These are phyloP conservation scores for Sorex fumeus DNA, from an alignment of 2,113 vertebrate genomes.

Conservation along the genomic window DNA sequence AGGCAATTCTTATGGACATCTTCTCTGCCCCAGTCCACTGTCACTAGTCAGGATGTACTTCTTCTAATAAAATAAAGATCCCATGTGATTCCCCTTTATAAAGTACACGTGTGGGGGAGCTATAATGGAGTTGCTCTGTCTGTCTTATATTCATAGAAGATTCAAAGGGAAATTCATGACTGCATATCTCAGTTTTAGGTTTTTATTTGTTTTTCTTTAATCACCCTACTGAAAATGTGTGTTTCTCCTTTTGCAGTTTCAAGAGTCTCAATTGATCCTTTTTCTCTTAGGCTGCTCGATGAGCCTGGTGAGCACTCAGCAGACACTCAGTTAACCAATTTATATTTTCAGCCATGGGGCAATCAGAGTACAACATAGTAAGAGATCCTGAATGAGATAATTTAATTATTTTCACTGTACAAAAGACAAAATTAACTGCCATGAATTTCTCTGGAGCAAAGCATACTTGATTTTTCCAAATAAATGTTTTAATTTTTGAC, in stretches of 20 bases:
- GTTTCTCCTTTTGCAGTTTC: not conserved
- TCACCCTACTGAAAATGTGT: constrained; percentile 32
- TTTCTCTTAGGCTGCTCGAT: constrained; percentile 53
- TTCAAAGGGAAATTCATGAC: not conserved
- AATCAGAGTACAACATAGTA: constrained; percentile 30
- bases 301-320: constrained; percentile 28
- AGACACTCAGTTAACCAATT: constrained; percentile 66
- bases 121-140: not conserved
- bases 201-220: constrained; percentile 48
- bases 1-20: constrained; percentile 10
- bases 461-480: constrained; percentile 59
- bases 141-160: not conserved
- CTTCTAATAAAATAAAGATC: constrained; percentile 23
- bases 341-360: constrained; percentile 61
- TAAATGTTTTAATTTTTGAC: constrained; percentile 65
- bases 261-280: constrained; percentile 52
- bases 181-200: not conserved
- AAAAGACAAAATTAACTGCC: constrained; percentile 66
- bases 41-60: not conserved
- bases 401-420: constrained; percentile 52
- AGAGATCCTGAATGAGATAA: constrained; percentile 55
- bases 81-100: not conserved
- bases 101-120: not conserved
- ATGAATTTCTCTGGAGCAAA: constrained; percentile 63
- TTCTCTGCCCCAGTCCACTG: not conserved